Evolutionary conservation across 2,888 invertebrate genomes (phyloP), one percentile per base, ranked within the genome.

Genomic region (Clusia tigrina): DNA sequence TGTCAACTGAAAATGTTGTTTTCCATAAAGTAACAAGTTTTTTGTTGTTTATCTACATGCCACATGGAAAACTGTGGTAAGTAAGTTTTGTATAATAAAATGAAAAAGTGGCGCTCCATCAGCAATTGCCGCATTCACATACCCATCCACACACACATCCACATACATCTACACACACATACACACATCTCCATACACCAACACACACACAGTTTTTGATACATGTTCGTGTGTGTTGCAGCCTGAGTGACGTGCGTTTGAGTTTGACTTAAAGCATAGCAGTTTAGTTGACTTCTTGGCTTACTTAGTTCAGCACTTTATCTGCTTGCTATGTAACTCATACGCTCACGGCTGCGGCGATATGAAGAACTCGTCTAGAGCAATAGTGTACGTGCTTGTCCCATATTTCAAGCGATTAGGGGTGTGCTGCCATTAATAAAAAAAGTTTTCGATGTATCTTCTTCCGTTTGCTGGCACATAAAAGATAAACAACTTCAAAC

Each of bases 61-160:
- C n/a, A 17, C n/a, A 3, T 42, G n/a, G n/a, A 42, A 42, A 42
- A 42, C n/a, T n/a, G n/a, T 42, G n/a, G 42, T 17, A 42, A 42
- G n/a, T 42, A 42, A 42, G 15, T 42, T 42, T 42, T 9, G 42
- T 42, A 15, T n/a, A 42, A 42, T 2, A 42, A 15, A 15, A 42
- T n/a, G 9, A 15, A 42, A 42, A 42, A 42, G n/a, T 42, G 42
- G 10, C 42, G n/a, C 42, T 42, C 42, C 42, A 42, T 42, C 42
- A 42, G n/a, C n/a, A n/a, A n/a, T n/a, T n/a, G n/a, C n/a, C n/a
- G n/a, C n/a, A n/a, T n/a, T n/a, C n/a, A n/a, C n/a, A n/a, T n/a
- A n/a, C n/a, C n/a, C n/a, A n/a, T n/a, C n/a, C n/a, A n/a, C n/a
- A n/a, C n/a, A n/a, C n/a, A n/a, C n/a, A n/a, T n/a, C n/a, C 12